Percentiles rank a stretch among this genome's conserved stretches.
These are phyloP conservation scores for Parus major DNA, from an alignment of 2,113 vertebrate genomes.

Conservation along the genomic window DNA sequence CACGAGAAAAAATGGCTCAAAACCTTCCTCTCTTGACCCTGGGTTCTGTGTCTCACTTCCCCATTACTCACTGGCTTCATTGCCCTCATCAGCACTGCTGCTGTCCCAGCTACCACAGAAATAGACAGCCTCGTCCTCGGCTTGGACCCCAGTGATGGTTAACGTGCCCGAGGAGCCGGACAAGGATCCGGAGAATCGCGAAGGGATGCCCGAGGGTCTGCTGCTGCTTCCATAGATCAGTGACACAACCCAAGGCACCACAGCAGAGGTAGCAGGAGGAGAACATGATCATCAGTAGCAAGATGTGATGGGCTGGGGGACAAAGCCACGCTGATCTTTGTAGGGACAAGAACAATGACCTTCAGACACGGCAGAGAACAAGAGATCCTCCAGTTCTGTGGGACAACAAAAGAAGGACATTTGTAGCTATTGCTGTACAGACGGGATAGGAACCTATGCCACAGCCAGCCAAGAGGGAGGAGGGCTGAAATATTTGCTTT, in stretches of 20 bases:
- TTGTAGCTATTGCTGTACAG: background rate
- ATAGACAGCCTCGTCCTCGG: background rate
- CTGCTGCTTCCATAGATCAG: fast-evolving
- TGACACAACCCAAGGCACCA: background rate
- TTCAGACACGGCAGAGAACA: background rate
- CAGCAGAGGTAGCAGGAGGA: background rate
- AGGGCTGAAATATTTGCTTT: background rate
- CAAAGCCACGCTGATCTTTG: background rate
- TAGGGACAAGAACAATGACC: background rate
- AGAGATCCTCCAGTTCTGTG: background rate
- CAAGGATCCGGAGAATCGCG: fast-evolving
- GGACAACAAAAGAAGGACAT: background rate
- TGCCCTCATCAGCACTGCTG: background rate
- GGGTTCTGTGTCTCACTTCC: background rate
- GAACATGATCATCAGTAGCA: background rate
- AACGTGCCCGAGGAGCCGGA: fast-evolving
- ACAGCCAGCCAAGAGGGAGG: background rate
- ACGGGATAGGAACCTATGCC: background rate
- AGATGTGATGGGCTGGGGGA: background rate
- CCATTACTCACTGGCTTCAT: background rate
- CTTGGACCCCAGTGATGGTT: background rate
- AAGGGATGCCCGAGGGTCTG: background rate
- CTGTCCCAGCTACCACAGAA: background rate
- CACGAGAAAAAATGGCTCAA: background rate
- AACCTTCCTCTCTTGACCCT: background rate